phyloP scores from a whole-genome alignment of 2,797 vertebrate species.

The Sebastes taczanowskii region DNA sequence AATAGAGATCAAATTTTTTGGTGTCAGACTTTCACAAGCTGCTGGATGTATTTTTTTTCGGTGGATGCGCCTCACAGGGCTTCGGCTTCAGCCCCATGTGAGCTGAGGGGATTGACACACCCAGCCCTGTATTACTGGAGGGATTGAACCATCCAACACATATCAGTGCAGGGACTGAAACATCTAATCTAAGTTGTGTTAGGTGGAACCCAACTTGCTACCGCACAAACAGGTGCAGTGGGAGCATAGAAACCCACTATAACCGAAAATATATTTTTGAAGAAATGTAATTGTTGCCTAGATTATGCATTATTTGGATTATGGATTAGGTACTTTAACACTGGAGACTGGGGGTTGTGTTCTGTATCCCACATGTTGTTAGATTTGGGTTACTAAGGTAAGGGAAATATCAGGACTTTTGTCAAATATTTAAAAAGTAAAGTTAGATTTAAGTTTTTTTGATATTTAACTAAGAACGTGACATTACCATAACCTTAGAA shows the following conservation, averaged over 20 bases:
- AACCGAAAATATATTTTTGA: background rate
- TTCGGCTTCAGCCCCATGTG: background rate
- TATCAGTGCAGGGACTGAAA: constrained; percentile 11
- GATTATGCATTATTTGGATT: background rate
- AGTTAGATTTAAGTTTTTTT: too few relatives aligned
- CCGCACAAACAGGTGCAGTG: background rate
- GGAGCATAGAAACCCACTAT: background rate
- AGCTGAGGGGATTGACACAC: constrained; percentile 27
- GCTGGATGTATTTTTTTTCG: constrained; percentile 26
- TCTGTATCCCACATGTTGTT: background rate
- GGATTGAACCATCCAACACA: constrained; percentile 25
- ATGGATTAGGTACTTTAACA: background rate
- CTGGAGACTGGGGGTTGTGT: background rate
- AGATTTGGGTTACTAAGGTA: too few relatives aligned
- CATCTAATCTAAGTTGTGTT: constrained; percentile 21
- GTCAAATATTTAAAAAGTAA: too few relatives aligned
- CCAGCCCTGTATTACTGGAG: background rate
- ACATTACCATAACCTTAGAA: too few relatives aligned
- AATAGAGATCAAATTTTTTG: constrained; percentile 24
- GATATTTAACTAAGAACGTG: too few relatives aligned
- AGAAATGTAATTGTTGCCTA: background rate
- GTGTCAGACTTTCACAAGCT: constrained; percentile 20
- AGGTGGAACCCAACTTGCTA: background rate
- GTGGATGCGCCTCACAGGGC: background rate
- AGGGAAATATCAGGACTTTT: too few relatives aligned